Evolutionary conservation across 2,113 vertebrate genomes (phyloP).

Genomic region (Trichechus manatus): DNA sequence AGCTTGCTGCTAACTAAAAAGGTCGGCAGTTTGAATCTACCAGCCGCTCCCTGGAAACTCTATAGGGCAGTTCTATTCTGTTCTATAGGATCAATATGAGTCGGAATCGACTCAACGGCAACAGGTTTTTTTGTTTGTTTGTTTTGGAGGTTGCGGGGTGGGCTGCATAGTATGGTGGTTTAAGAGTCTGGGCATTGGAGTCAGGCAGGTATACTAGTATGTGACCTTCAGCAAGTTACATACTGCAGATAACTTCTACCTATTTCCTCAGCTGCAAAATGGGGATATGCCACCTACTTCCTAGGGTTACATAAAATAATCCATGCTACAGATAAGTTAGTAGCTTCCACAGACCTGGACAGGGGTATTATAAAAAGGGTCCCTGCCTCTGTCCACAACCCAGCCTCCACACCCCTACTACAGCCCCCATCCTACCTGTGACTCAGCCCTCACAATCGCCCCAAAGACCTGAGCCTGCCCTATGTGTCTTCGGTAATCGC

Average conservation of each 20-base stretch:
- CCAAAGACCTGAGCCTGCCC: not conserved
- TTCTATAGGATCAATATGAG: too few species aligned
- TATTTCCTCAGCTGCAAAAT: slow-evolving; percentile 39
- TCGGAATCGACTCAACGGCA: too few species aligned
- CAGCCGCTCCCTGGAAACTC: too few species aligned
- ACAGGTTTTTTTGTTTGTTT: too few species aligned
- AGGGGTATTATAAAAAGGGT: not conserved
- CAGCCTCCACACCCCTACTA: not conserved
- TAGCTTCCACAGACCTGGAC: not conserved
- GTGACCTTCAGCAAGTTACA: not conserved
- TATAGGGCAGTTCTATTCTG: too few species aligned
- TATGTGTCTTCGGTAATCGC: not conserved
- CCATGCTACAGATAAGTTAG: not conserved
- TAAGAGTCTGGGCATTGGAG: not conserved
- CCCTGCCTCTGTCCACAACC: not conserved
- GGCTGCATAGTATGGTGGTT: not conserved
- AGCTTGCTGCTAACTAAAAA: too few species aligned
- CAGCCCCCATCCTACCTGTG: not conserved
- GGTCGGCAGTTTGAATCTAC: too few species aligned
- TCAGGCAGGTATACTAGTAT: not conserved
- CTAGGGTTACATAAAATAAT: not conserved
- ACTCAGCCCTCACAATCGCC: not conserved
- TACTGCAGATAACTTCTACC: not conserved
- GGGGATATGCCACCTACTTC: not conserved
- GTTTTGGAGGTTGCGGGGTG: not conserved